Conservation (phyloP, 2,888 invertebrate genomes). For the Balanococcus diminutus region DNA sequence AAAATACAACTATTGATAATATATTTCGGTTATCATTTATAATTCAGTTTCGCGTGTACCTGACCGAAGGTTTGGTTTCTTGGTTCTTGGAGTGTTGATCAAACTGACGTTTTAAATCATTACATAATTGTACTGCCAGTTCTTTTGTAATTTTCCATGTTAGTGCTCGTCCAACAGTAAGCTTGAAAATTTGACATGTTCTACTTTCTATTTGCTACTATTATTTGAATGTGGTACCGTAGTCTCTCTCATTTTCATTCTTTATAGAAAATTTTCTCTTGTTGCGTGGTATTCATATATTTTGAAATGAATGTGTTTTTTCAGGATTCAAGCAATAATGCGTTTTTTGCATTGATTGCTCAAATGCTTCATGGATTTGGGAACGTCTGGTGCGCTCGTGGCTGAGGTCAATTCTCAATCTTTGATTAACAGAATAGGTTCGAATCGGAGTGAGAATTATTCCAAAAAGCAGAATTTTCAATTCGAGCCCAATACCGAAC, state of each 20-base stretch:
- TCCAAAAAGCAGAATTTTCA: neutral
- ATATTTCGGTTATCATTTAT: neutral
- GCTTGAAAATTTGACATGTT: neutral
- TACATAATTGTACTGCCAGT: too few species aligned
- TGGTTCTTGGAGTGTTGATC: too few species aligned
- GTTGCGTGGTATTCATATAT: too few species aligned
- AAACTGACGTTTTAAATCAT: too few species aligned
- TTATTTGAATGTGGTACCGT: neutral
- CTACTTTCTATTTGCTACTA: neutral
- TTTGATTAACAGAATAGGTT: neutral
- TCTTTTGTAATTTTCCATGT: too few species aligned
- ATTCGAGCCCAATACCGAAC: slow-evolving; percentile 6
- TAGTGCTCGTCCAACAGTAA: too few species aligned
- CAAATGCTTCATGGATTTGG: slow-evolving; percentile 55
- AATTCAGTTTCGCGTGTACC: neutral
- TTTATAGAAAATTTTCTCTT: too few species aligned
- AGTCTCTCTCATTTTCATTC: neutral
- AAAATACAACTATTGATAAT: neutral
- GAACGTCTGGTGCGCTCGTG: slow-evolving; percentile 41
- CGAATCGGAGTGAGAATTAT: slow-evolving; percentile 17
- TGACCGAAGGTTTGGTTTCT: neutral
- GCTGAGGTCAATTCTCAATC: slow-evolving; percentile 44
- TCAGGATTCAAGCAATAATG: slow-evolving; percentile 40
- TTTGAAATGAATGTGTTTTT: neutral
- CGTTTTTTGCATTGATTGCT: slow-evolving; percentile 40